phyloP scores from a whole-genome alignment of 2,888 invertebrate genomes.

The Limnephilus auricula region DNA sequence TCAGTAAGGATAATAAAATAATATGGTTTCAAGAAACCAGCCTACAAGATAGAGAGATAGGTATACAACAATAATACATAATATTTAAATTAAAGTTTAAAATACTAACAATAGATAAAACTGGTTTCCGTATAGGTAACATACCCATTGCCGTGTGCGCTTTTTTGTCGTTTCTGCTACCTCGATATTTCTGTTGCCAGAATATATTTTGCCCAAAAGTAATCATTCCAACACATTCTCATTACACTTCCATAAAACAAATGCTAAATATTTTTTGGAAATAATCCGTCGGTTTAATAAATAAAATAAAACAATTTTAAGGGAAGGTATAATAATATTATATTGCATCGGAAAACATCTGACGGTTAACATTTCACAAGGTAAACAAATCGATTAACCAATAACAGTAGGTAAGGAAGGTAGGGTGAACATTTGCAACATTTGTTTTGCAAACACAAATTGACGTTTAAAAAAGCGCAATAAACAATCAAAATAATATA shows the following conservation, averaged over 20 bases:
- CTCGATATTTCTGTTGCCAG: neutral
- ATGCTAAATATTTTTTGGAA: too few relatives aligned
- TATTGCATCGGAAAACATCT: constrained; percentile 40
- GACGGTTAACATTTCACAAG: constrained; percentile 54
- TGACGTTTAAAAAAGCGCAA: neutral
- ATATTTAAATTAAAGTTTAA: neutral
- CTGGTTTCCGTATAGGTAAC: neutral
- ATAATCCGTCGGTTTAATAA: too few relatives aligned
- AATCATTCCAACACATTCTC: neutral
- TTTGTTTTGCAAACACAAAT: neutral
- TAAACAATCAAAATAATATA: constrained; percentile 24
- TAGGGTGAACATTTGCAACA: neutral
- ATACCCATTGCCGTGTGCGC: neutral
- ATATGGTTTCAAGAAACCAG: neutral
- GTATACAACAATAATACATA: neutral
- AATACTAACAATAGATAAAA: neutral
- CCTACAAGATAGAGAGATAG: neutral
- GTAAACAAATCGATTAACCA: constrained; percentile 64
- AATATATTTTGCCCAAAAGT: neutral
- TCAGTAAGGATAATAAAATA: too few relatives aligned
- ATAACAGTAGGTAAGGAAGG: constrained; percentile 31
- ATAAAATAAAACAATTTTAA: neutral
- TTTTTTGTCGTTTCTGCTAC: neutral
- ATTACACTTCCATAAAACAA: neutral
- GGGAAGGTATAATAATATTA: neutral